Base-by-base conservation (phyloP, 2,797 vertebrate genomes). In the Sitta carolinensis region DNA sequence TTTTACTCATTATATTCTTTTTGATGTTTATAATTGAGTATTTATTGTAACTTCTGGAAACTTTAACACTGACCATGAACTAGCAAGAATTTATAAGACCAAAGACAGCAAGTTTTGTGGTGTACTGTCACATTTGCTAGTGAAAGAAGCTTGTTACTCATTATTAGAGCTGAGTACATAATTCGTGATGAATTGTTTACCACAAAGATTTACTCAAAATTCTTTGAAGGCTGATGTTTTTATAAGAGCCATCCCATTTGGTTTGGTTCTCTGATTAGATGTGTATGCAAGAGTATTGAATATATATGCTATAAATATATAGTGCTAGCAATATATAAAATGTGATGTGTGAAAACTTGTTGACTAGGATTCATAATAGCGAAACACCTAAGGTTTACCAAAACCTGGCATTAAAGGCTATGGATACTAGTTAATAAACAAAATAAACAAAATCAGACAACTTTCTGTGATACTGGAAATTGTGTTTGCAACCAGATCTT, bases 21-120 rank as follows among this genome's bases (percentile, higher is more conserved):
- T 87, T 95, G 64, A 75, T 86, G 55, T 62, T 90, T 68, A 26
- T 84, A 91, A 94, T 70, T 75, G 40, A 74, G 80, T 85, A 70
- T 91, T 90, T 95, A 92, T 80, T 94, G 45, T 75, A 89, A 67
- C 38, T 90, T 93, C 70, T 52, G 45, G 51, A 59, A 95, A 80
- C 47, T 40, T 91, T 78, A 57, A 63, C 64, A 70, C 9, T 57
- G 62, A 58, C 70, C 4, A 2, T 69, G 45, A 86, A 47, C 36
- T 79, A 51, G 42, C 36, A 52, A 86, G 70, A 66, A 73, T 90
- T 87, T 91, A 5, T 57, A 69, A 73, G 48, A 36, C 69, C 45
- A 81, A 84, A 90, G 34, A 61, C 51, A 85, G 21, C 34, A 80
- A 67, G 45, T 29, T 93, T 91, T 88, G 62, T 73, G 45, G 14